Percentiles rank a stretch among this genome's conserved stretches.
Evolutionary conservation across 2,797 vertebrate genomes (phyloP).

Genomic region (Jordanella pulchra): DNA sequence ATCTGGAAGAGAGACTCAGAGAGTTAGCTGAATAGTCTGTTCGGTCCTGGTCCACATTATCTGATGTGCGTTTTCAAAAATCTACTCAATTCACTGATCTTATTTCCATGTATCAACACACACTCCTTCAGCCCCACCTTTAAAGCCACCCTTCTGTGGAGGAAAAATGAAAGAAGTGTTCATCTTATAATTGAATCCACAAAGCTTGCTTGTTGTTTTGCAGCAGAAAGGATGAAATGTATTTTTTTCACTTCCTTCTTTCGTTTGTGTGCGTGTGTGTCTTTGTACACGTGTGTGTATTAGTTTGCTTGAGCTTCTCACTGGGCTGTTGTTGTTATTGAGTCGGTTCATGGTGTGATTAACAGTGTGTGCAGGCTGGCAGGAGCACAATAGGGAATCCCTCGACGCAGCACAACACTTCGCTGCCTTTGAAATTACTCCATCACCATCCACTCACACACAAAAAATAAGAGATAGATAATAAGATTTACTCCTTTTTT

Average conservation of each 20-base stretch:
- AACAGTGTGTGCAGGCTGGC: constrained; percentile 71
- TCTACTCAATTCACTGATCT: background rate
- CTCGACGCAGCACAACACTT: constrained; percentile 66
- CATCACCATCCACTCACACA: constrained; percentile 66
- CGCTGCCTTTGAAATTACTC: constrained; percentile 77
- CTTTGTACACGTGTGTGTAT: constrained; percentile 18
- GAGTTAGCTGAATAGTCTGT: background rate
- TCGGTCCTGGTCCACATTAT: background rate
- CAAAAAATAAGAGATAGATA: constrained; percentile 71
- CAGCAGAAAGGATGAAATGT: constrained; percentile 13
- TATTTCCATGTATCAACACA: background rate
- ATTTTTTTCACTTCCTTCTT: constrained; percentile 25
- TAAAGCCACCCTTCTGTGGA: background rate
- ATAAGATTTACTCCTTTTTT: constrained; percentile 70
- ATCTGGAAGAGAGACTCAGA: background rate
- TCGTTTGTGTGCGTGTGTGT: constrained; percentile 16
- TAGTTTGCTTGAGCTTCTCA: constrained; percentile 51
- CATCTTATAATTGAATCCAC: background rate
- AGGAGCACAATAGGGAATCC: constrained; percentile 73
- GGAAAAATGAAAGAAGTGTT: background rate
- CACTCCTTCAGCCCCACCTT: background rate
- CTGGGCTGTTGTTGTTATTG: constrained; percentile 69
- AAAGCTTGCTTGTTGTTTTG: constrained; percentile 14
- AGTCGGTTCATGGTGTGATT: constrained; percentile 77
- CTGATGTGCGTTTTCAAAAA: background rate